phyloP scores from a whole-genome alignment of 2,113 vertebrate genomes.

The Rhinogobius similis region DNA sequence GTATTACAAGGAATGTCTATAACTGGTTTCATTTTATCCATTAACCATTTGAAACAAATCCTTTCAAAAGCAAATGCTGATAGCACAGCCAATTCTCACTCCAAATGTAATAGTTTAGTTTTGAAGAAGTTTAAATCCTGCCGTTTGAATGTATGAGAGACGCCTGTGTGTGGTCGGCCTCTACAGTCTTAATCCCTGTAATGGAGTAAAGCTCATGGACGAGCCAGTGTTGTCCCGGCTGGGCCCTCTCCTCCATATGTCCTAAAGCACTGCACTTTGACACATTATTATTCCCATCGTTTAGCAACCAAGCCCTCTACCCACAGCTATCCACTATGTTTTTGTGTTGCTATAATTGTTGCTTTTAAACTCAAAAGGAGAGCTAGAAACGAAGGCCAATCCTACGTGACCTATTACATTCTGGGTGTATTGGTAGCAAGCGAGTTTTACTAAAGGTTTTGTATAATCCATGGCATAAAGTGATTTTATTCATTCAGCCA shows the following conservation, averaged over 20 bases:
- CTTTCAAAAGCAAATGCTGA: slow-evolving; percentile 7
- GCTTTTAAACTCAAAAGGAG: slow-evolving; percentile 77
- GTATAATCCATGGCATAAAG: slow-evolving; percentile 13
- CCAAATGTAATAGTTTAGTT: slow-evolving; percentile 6
- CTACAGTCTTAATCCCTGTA: slow-evolving; percentile 93
- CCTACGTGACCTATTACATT: slow-evolving; percentile 74
- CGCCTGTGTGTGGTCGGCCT: slow-evolving; percentile 78
- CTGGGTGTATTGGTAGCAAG: slow-evolving; percentile 41
- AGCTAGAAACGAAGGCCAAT: slow-evolving; percentile 71
- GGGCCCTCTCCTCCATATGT: slow-evolving; percentile 90
- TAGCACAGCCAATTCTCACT: not conserved
- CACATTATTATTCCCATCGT: slow-evolving; percentile 90
- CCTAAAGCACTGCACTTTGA: slow-evolving; percentile 76
- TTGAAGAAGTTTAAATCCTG: slow-evolving; percentile 6
- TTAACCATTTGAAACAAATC: slow-evolving; percentile 3
- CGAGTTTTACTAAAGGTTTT: slow-evolving; percentile 5
- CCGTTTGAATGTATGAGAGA: slow-evolving; percentile 34
- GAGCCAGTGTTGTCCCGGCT: slow-evolving; percentile 45
- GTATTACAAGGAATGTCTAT: not conserved
- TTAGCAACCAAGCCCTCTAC: slow-evolving; percentile 75
- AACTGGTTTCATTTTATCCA: not conserved
- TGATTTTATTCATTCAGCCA: not conserved
- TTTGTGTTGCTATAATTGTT: slow-evolving; percentile 88
- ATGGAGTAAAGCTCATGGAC: slow-evolving; percentile 92
- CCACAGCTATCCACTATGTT: slow-evolving; percentile 38